Evolutionary conservation across 2,888 invertebrate genomes (phyloP).

Genomic region (Artemia sinica): DNA sequence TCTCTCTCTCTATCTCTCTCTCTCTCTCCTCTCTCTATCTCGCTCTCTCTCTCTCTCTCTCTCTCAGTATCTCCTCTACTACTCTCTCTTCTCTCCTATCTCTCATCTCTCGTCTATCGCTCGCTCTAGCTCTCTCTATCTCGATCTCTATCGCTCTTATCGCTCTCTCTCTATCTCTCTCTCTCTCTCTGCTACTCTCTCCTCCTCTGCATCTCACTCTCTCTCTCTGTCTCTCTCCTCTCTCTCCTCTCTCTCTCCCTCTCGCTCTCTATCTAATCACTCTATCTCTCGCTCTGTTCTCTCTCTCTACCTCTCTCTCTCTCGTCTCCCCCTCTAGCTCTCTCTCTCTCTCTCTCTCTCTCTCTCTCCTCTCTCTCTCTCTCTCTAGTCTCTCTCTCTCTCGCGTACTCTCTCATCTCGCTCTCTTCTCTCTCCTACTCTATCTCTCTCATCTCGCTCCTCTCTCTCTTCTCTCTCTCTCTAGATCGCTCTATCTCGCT

Average conservation of each 20-base stretch:
- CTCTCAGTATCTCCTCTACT: too few species aligned
- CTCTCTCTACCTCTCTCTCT: not conserved
- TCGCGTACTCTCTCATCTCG: conserved; percentile 1
- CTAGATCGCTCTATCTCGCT: conserved; percentile 4
- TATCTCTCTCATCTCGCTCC: conserved; percentile 8
- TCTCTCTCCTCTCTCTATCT: too few species aligned
- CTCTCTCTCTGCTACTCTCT: conserved; percentile 11
- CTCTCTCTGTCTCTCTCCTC: conserved; percentile 9
- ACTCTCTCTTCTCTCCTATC: conserved; percentile 11
- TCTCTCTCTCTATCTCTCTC: too few species aligned
- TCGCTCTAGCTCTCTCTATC: conserved; percentile 10
- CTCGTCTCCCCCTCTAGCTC: conserved; percentile 11
- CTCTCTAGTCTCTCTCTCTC: conserved; percentile 14
- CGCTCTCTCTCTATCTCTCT: not conserved
- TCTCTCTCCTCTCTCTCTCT: conserved; percentile 16
- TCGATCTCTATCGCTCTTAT: not conserved
- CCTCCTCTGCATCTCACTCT: conserved; percentile 12
- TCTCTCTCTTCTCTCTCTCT: too few species aligned
- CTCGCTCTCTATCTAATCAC: conserved; percentile 15
- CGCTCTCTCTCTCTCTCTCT: conserved; percentile 8
- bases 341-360: conserved; percentile 15
- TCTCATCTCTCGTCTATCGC: conserved; percentile 4
- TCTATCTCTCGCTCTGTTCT: conserved; percentile 15
- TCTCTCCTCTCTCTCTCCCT: conserved; percentile 9
- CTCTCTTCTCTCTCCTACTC: conserved; percentile 12